Evolutionary conservation across 53 echinoderm and acorn worm genomes (phyloP), one percentile per base, ranked within the genome.

Genomic region (Paelopatides confundens): DNA sequence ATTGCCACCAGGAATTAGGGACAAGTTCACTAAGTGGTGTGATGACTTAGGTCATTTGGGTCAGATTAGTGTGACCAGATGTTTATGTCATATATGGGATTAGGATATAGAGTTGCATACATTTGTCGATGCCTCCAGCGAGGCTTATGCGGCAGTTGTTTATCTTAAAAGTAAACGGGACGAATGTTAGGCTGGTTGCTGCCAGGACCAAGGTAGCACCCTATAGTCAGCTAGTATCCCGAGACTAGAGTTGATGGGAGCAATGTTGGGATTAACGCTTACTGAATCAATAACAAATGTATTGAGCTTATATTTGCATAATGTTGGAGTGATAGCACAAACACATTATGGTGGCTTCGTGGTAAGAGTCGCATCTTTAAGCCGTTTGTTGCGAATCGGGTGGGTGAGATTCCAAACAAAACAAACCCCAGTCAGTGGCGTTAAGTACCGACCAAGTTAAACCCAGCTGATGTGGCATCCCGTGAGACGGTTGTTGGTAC

Each of bases 341-440:
- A 82, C 32, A 53, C 49, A 31, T 30, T 82, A 5, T 82, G 83
- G 63, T 82, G 83, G 83, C 18, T 82, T 38, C 31, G 83, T 2
- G 83, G 83, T n/a, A 62, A 63, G 24, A 62, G 83, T 31, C n/a
- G 83, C 28, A 26, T 8, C 11, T 82, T 82, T 48, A 82, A 82
- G 63, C 83, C 82, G 26, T 82, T 82, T 31, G 83, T 82, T 31
- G 83, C 83, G 30, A 63, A 62, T 34, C 62, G 63, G n/a, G 63
- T 82, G 30, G 58, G 82, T 9, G 30, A 29, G 29, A 63, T 82
- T 8, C 83, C 63, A 82, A n/a, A 24, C 18, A 8, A 63, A 49
- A 62, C 83, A 32, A 82, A 82, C 63, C 83, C 83, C 7, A 82
- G 37, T 30, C 63, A 82, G 28, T 82, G 83, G 83, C 63, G 63